phyloP scores from a whole-genome alignment of 1,140 invertebrate species.

The Sweltsa coloradensis region DNA sequence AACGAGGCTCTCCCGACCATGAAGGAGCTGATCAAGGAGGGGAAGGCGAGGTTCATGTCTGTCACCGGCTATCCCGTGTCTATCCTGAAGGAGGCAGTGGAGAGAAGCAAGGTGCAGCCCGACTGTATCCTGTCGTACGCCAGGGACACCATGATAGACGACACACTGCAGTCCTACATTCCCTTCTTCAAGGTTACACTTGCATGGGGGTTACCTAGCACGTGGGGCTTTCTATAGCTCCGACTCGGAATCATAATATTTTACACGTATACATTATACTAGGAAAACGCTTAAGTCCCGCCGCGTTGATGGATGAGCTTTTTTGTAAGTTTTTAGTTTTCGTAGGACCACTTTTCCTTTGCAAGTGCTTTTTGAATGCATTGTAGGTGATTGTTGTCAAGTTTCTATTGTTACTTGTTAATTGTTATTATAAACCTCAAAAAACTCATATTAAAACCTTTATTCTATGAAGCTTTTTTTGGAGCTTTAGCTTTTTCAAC shows the following conservation, averaged over 20 bases:
- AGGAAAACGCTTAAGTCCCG: too few species aligned
- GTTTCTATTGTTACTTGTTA: too few species aligned
- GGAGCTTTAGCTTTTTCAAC: too few species aligned
- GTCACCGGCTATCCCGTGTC: conserved; percentile 78
- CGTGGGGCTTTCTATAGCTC: conserved; percentile 9
- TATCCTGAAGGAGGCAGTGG: conserved; percentile 56
- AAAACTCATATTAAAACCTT: too few species aligned
- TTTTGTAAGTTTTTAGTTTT: too few species aligned
- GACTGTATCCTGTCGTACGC: conserved; percentile 67
- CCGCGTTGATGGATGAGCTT: too few species aligned
- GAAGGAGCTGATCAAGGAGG: conserved; percentile 53
- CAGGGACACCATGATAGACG: conserved; percentile 66
- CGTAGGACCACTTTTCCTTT: too few species aligned
- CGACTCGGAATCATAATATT: background rate
- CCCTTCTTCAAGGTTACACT: conserved; percentile 55
- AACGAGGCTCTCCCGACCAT: conserved; percentile 78
- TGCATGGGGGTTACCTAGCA: conserved; percentile 5
- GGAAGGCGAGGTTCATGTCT: conserved; percentile 73
- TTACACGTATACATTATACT: too few species aligned
- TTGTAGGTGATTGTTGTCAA: too few species aligned
- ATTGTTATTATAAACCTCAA: too few species aligned
- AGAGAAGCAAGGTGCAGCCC: conserved; percentile 50
- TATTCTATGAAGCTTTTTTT: too few species aligned
- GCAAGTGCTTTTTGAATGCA: too few species aligned
- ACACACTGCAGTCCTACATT: conserved; percentile 56